Base-by-base conservation (phyloP, 2,888 invertebrate species). In the Pollenia griseotomentosa region DNA sequence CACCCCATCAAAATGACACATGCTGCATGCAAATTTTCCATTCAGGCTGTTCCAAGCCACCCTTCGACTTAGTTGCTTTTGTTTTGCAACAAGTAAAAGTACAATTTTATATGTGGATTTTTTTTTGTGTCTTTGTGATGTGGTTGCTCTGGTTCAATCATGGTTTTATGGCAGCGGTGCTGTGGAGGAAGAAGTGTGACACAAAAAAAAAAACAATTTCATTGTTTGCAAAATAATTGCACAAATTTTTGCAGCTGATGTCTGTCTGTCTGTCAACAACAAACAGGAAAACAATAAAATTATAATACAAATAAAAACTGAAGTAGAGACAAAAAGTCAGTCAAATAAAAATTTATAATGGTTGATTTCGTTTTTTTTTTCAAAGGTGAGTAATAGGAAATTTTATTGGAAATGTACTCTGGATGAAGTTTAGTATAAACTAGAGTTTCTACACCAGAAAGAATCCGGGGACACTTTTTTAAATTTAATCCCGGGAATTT, bases 151-250 rank as follows among this genome's bases (percentile, higher is more conserved):
- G 80, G 66, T 78, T 66, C 66, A 75, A 63, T 75, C 57, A 77
- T 83, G 82, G 83, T 77, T 75, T 81, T 73, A 78, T 74, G 66
- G 40, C 51, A 16, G 61, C n/a, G 42, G n/a, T 61, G 77, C 19
- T 68, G 70, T 40, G 10, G 2, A 53, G 51, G 53, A 19, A 42
- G 40, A 61, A 73, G 84, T 79, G 61, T 61, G 73, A 70, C 48
- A 42, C 23, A 23, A 68, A 80, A 78, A 80, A 79, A 51, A 80
- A 82, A 91, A 90, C 90, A 91, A 91, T 92, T 92, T 91, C 91
- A 92, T 92, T 92, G 92, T 92, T 92, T 77, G 91, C 91, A 90
- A 92, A 92, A 92, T 92, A 92, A 92, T 92, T 92, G 92, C 91
- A 91, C 90, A 90, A 90, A 90, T 90, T 90, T 87, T 90, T 89